These are phyloP conservation scores for Bombylius major DNA, from an alignment of 2,888 invertebrate species.

Conservation along the genomic window DNA sequence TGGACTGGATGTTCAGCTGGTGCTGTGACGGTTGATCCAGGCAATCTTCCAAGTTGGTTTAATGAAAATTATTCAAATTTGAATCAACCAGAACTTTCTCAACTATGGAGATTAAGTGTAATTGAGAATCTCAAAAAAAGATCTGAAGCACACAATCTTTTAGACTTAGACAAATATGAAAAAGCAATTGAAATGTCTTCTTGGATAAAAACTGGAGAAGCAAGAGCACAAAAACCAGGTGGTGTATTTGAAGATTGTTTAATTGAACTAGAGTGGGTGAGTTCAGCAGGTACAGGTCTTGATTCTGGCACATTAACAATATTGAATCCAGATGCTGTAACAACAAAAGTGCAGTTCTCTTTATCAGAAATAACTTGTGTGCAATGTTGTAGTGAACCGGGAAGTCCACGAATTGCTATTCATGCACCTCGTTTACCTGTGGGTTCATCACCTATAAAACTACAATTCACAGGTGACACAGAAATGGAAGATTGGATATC, in stretches of 20 bases:
- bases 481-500: constrained; percentile 85
- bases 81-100: constrained; percentile 49
- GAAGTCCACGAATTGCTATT: constrained; percentile 60
- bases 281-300: constrained; percentile 45
- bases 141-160: constrained; percentile 36
- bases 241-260: constrained; percentile 59
- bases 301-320: constrained; percentile 64
- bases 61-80: constrained; percentile 41
- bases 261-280: constrained; percentile 72
- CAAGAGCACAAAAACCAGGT: constrained; percentile 47
- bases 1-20: constrained; percentile 76
- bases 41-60: constrained; percentile 68
- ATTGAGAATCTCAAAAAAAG: constrained; percentile 53
- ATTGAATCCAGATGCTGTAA: constrained; percentile 62
- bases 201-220: constrained; percentile 75
- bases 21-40: constrained; percentile 62
- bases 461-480: constrained; percentile 70
- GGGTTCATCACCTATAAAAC: constrained; percentile 46
- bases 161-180: constrained; percentile 50
- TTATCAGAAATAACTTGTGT: constrained; percentile 66
- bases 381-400: constrained; percentile 67
- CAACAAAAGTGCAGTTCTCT: constrained; percentile 60
- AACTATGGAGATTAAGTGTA: constrained; percentile 65
- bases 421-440: constrained; percentile 49
- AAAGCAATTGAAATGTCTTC: constrained; percentile 73